Conservation (phyloP, 2,888 invertebrate genomes). For the Allolobophora icterica region DNA sequence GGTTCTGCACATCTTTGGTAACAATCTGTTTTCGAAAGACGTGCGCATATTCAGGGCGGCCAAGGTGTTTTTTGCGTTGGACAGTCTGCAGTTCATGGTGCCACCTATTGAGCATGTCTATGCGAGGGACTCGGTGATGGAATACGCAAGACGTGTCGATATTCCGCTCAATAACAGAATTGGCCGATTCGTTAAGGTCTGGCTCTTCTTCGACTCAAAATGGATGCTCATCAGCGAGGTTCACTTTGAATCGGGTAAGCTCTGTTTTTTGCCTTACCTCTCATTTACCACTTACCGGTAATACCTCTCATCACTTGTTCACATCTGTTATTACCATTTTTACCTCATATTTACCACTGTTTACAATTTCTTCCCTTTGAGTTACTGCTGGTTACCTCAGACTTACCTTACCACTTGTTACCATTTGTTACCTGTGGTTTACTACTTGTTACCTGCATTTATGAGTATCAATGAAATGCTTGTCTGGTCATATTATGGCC, state of each 20-base stretch:
- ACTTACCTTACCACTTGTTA: no score
- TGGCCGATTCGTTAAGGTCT: slow-evolving; percentile 78
- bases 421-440: background rate
- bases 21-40: slow-evolving; percentile 84
- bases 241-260: slow-evolving; percentile 80
- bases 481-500: background rate
- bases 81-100: slow-evolving; percentile 78
- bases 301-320: background rate
- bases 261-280: background rate
- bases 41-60: slow-evolving; percentile 84
- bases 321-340: no score
- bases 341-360: background rate
- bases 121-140: slow-evolving; percentile 80
- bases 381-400: background rate
- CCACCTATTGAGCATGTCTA: slow-evolving; percentile 74
- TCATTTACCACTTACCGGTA: background rate
- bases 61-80: slow-evolving; percentile 75
- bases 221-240: slow-evolving; percentile 92
- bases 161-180: slow-evolving; percentile 82
- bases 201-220: slow-evolving; percentile 78
- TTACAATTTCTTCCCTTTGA: background rate
- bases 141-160: slow-evolving; percentile 80
- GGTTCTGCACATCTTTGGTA: slow-evolving; percentile 80
- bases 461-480: background rate
- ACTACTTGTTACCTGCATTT: background rate